Evolutionary conservation across 2,113 vertebrate genomes (phyloP), one percentile per base, ranked within the genome.

Genomic region (Origma solitaria): DNA sequence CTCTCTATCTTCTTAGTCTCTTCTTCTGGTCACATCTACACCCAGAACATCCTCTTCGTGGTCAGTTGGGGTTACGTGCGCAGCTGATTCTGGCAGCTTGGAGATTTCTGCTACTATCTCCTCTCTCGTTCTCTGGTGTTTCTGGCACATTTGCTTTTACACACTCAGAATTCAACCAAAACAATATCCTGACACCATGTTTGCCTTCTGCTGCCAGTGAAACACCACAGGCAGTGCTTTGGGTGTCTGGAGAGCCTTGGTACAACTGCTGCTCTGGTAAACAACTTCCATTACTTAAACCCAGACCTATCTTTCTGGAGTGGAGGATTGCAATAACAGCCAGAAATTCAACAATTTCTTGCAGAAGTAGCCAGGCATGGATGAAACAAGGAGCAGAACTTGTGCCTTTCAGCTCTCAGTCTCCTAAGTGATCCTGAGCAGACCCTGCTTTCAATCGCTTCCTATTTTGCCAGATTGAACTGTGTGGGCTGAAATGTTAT

Each of bases 401-500:
- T 75, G 42, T 75, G 4, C 33, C 10, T 30, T 76, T 82, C 51
- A 66, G 50, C 16, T 91, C 64, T 45, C 8, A 2, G 33, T 66
- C 28, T 88, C 42, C 33, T 66, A 47, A 83, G 25, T 28, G 18
- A 65, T 78, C 33, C 65, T 90, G 81, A 77, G 47, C 19, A 89
- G 60, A 25, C 33, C 13, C 10, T 40, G 20, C 38, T 62, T 89
- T 73, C 65, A 95, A 13, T 84, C 1, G 3, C 19, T 68, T 79
- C 60, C 24, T 58, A 44, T 82, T 92, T 45, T 87, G 54, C 73
- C 87, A 94, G 87, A 82, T 88, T 89, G 35, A 62, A 82, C 51
- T 60, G 40, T 78, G 77, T 91, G 93, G 93, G 90, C 49, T 94
- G 92, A 66, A 94, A 71, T 68, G 69, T 91, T 92, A 71, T 78